Conservation (phyloP, 30 jellyfish, hydroid and myxozoan species). For the Cassiopea andromeda region DNA sequence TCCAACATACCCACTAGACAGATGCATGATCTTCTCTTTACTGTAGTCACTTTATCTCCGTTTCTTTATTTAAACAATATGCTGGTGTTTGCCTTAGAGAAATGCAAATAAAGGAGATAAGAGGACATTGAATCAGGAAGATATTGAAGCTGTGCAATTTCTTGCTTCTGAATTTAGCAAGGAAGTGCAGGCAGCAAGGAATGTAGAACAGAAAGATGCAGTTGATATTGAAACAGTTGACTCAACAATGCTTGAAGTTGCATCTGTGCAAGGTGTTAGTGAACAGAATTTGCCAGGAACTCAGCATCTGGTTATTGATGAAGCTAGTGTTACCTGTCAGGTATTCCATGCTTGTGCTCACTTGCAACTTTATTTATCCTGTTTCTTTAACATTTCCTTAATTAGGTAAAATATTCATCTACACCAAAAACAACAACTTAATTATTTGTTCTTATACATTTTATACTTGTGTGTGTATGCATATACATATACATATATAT, state of each 20-base stretch:
- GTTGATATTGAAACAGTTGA: constrained; percentile 45
- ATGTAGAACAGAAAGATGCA: constrained; percentile 25
- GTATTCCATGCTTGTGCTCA: neutral
- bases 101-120: neutral
- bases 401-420: too few species aligned
- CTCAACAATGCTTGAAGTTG: constrained; percentile 54
- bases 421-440: too few species aligned
- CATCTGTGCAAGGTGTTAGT: constrained; percentile 44
- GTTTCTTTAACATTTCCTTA: neutral
- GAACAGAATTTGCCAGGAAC: neutral
- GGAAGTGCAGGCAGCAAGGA: constrained; percentile 14
- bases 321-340: neutral
- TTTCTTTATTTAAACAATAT: neutral
- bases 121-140: constrained; percentile 52
- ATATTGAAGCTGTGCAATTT: constrained; percentile 61
- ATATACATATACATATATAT: too few species aligned
- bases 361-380: neutral
- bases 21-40: neutral
- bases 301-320: neutral
- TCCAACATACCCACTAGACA: neutral
- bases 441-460: too few species aligned
- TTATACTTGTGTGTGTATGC: too few species aligned
- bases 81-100: neutral
- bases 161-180: constrained; percentile 65
- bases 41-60: neutral